Base-by-base conservation (phyloP, 2,113 vertebrate genomes). In the Anthoscopus minutus region DNA sequence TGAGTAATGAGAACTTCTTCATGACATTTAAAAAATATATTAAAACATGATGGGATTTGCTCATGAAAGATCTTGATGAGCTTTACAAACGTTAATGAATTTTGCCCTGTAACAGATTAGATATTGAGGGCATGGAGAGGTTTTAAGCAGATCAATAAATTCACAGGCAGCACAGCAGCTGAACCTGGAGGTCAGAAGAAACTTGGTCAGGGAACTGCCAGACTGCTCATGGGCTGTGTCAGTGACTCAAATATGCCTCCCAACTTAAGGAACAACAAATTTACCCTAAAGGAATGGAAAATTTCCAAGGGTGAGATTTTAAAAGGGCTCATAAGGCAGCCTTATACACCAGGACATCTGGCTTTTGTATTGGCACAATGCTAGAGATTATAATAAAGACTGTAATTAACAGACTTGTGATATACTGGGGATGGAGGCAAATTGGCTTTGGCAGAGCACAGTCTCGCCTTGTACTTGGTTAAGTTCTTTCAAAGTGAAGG, bases 51-150 rank as follows among this genome's bases (percentile, higher is more conserved):
- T 86, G 85, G 57, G 93, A 93, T 96, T 95, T 96, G 79, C 85
- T 96, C 89, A 84, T 56, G 91, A 83, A 95, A 88, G 80, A 94
- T 92, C 76, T 92, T 94, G 95, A 96, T 86, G 65, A 96, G 93
- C 90, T 95, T 93, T 94, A 81, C 82, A 96, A 88, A 84, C 57
- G 1, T 67, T 94, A 94, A 95, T 93, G 90, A 96, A 86, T 94
- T 94, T 92, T 94, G 90, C 90, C 89, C 73, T 83, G 67, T 83
- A 79, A 89, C 64, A 81, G 73, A 92, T 92, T 67, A 81, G 83
- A 89, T 84, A 89, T 53, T 89, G 89, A 91, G 86, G 81, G 57
- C 91, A 79, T 0, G 1, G 78, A 87, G 51, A 84, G 57, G 69
- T 91, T 94, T 95, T 62, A 83, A 93, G 44, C 56, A 90, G 51